These are phyloP conservation scores for Grapholita molesta DNA, from an alignment of 1,140 invertebrate genomes.

Conservation along the genomic window DNA sequence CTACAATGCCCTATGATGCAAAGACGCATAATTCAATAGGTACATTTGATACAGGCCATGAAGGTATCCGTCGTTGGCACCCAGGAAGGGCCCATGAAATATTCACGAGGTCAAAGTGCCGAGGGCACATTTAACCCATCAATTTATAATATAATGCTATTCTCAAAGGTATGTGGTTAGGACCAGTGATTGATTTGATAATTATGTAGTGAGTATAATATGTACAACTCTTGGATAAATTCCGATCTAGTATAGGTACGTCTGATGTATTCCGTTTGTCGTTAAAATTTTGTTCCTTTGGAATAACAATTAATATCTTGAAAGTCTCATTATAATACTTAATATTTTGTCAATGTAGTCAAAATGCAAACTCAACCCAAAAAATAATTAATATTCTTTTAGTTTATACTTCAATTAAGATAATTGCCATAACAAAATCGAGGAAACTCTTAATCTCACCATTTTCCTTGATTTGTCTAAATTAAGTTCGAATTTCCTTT, in stretches of 20 bases:
- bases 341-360: too few species aligned
- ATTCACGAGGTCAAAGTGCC: neutral
- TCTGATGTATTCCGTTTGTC: too few species aligned
- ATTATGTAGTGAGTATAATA: neutral
- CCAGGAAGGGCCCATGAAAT: neutral
- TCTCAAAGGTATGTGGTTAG: neutral
- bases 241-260: too few species aligned
- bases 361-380: too few species aligned
- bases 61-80: neutral
- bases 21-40: neutral
- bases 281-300: too few species aligned
- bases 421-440: too few species aligned
- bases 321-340: too few species aligned
- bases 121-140: neutral
- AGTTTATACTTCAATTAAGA: too few species aligned
- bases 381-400: too few species aligned
- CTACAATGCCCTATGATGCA: neutral
- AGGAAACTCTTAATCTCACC: neutral
- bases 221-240: too few species aligned
- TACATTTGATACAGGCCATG: neutral
- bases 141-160: neutral
- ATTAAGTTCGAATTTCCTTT: neutral
- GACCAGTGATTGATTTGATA: neutral
- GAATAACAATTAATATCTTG: too few species aligned
- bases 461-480: neutral